Conservation (phyloP, 2,113 vertebrate genomes). For the Malurus melanocephalus region DNA sequence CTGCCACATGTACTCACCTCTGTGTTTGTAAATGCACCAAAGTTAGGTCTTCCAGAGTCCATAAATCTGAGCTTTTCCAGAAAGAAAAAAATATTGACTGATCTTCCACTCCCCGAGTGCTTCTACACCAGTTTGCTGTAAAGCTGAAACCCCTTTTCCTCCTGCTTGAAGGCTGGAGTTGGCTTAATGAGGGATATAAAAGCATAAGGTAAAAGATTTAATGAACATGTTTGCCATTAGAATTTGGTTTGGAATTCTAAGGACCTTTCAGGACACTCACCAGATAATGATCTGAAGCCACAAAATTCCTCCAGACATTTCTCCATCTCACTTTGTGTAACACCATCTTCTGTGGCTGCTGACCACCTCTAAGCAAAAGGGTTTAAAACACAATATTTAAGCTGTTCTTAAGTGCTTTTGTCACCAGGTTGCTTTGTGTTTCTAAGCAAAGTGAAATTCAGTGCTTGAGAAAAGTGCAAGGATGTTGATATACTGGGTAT, state of each 20-base stretch:
- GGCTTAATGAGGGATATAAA: neutral
- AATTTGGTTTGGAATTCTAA: slow-evolving; percentile 44
- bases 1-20: neutral
- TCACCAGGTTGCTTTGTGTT: neutral
- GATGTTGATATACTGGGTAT: neutral
- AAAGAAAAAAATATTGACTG: neutral
- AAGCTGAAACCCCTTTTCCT: neutral
- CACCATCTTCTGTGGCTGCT: neutral
- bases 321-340: neutral
- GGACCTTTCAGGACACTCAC: neutral
- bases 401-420: neutral
- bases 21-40: neutral
- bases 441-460: neutral
- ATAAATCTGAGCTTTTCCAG: neutral
- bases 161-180: neutral
- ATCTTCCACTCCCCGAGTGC: neutral
- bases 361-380: neutral
- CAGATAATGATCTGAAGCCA: slow-evolving; percentile 35
- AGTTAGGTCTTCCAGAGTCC: neutral
- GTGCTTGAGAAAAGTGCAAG: neutral
- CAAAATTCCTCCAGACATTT: slow-evolving; percentile 20
- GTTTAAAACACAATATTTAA: neutral
- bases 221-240: neutral
- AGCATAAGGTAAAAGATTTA: neutral
- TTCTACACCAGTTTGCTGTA: neutral